A percentile compares a stretch with the other conserved stretches of the same genome.
Conservation (phyloP, 2,888 invertebrate species). For the Cheilosia scutellata region DNA sequence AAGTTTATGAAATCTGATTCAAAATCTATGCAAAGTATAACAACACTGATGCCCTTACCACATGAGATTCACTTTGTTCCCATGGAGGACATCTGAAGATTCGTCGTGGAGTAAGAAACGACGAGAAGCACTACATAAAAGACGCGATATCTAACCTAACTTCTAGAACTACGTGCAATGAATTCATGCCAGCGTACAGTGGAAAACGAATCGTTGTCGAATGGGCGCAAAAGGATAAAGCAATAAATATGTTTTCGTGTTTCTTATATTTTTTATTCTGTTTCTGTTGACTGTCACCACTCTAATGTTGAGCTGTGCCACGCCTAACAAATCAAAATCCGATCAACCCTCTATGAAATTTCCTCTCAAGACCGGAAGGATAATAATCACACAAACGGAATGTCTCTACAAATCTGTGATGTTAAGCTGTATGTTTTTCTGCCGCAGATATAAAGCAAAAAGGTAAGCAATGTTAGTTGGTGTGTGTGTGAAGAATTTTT, state of each 20-base stretch:
- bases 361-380: constrained; percentile 44
- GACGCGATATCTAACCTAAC: constrained; percentile 26
- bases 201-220: constrained; percentile 20
- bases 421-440: constrained; percentile 34
- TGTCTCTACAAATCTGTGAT: constrained; percentile 30
- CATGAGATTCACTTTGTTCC: constrained; percentile 9
- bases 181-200: constrained; percentile 22
- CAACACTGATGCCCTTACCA: constrained; percentile 6
- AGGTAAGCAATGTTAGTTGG: constrained; percentile 19
- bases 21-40: constrained; percentile 50
- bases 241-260: constrained; percentile 15
- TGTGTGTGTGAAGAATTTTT: not conserved
- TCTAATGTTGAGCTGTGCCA: constrained; percentile 16
- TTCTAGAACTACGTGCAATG: constrained; percentile 48
- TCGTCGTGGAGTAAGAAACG: not conserved
- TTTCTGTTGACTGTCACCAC: constrained; percentile 1
- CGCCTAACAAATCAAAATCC: constrained; percentile 55
- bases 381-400: constrained; percentile 42
- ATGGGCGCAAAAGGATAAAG: constrained; percentile 24
- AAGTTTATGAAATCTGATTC: constrained; percentile 40
- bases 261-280: not conserved
- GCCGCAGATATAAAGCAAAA: constrained; percentile 12
- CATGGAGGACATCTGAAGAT: constrained; percentile 4
- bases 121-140: not conserved
- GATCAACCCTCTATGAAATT: constrained; percentile 47